Evolutionary conservation across 2,797 vertebrate species (phyloP), one percentile per base, ranked within the genome.

Genomic region (Diglossa cyanea): DNA sequence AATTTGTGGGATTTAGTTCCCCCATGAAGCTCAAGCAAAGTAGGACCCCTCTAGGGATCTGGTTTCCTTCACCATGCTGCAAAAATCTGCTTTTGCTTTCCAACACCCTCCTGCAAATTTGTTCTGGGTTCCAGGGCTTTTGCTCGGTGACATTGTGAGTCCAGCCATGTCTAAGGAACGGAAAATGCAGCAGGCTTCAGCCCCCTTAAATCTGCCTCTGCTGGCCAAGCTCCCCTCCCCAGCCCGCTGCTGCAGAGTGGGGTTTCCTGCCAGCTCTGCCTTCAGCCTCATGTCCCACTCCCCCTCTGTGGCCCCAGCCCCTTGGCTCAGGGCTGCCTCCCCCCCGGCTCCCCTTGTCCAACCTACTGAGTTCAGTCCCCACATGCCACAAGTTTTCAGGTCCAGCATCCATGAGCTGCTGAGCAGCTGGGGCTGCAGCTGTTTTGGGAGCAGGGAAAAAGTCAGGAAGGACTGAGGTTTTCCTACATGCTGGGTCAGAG

Each of bases 31-130:
- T 88, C 47, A 81, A 63, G 66, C 13, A 0, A 86, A 86, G 78
- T 54, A 55, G 71, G 81, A 94, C n/a, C 67, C 48, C 44, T 85
- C 2, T 1, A 24, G 88, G 61, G 86, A 87, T 89, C 60, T 74
- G 65, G 53, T 96, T 97, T 97, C 88, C 78, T 80, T 87, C 85
- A 73, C 61, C 53, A 33, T 4, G 1, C 28, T 80, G 76, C 72
- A 86, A 93, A 94, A 95, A 77, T 73, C 70, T 88, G 68, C 60
- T 91, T 85, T 77, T 88, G 68, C 75, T 91, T 95, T 82, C 68
- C 79, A 84, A 50, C 84, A 88, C 44, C 35, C 54, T 70, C 45
- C 60, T 91, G 67, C 42, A 93, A 89, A 89, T 72, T 91, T 2
- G 3, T 94, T 93, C 74, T 1, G 57, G 86, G 60, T 74, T 95